These are phyloP conservation scores for Fulmarus glacialis DNA, from an alignment of 2,113 vertebrate genomes.

Conservation along the genomic window DNA sequence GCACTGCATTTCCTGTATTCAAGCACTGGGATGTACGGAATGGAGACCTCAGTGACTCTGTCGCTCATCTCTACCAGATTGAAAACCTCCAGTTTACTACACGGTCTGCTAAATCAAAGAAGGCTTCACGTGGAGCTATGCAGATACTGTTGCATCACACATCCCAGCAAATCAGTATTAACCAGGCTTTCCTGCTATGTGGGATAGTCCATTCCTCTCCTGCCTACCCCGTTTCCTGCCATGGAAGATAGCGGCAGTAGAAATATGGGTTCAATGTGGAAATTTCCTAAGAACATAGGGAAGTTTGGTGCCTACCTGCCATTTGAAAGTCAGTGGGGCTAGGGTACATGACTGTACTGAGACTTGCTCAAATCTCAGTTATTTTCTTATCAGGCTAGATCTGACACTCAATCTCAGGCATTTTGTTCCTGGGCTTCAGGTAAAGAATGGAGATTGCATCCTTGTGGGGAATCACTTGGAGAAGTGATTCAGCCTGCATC, in stretches of 20 bases:
- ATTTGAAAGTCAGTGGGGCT: neutral
- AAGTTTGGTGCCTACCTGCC: neutral
- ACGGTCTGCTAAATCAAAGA: neutral
- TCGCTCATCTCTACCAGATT: rapidly evolving
- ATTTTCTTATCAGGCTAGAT: neutral
- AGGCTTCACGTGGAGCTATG: neutral
- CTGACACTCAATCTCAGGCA: neutral
- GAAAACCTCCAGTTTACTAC: neutral
- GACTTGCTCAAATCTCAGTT: neutral
- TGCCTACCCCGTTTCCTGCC: neutral
- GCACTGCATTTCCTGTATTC: neutral
- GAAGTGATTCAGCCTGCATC: neutral
- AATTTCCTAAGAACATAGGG: neutral
- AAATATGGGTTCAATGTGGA: neutral
- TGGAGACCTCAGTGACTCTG: neutral
- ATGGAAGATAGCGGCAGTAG: neutral
- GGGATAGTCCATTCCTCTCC: neutral
- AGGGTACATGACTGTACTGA: neutral
- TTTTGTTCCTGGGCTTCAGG: neutral
- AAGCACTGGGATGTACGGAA: neutral
- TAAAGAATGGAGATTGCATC: neutral
- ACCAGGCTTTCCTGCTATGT: neutral
- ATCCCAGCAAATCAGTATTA: neutral
- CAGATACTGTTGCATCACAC: neutral
- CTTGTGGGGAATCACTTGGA: neutral